A percentile compares a stretch with the other conserved stretches of the same genome.
Evolutionary conservation across 2,888 invertebrate species (phyloP).

Genomic region (Euzophera pinguis): DNA sequence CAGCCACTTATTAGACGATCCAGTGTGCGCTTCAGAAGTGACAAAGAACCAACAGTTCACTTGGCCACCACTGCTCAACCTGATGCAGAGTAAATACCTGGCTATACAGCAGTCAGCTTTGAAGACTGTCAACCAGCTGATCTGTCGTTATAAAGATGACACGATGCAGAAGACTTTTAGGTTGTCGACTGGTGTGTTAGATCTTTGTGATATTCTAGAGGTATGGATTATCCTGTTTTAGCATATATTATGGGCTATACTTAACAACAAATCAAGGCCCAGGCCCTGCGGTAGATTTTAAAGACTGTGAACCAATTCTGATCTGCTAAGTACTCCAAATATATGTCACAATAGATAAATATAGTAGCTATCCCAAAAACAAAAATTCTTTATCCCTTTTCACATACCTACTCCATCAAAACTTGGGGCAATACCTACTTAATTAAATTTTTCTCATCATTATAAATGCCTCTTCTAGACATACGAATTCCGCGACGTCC

Average conservation of each 20-base stretch:
- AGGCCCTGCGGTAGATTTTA: no score
- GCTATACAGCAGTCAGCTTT: constrained; percentile 74
- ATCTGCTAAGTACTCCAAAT: no score
- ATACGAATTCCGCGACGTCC: constrained; percentile 71
- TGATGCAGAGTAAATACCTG: constrained; percentile 70
- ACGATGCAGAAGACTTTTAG: constrained; percentile 70
- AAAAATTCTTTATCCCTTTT: no score
- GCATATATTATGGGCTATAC: no score
- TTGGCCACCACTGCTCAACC: constrained; percentile 63
- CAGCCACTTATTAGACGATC: constrained; percentile 73
- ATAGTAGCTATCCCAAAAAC: no score
- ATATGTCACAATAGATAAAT: no score
- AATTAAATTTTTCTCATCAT: no score
- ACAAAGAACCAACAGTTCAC: constrained; percentile 71
- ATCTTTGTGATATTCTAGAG: constrained; percentile 73
- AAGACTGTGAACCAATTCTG: no score
- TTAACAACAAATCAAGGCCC: no score
- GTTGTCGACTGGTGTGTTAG: constrained; percentile 66
- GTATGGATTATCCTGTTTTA: constrained; percentile 35
- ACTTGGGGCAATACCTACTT: no score
- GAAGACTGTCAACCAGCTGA: constrained; percentile 65
- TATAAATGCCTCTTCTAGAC: constrained; percentile 37
- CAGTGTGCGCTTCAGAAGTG: constrained; percentile 62
- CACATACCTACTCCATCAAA: no score
- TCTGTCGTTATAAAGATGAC: constrained; percentile 65